These are phyloP conservation scores for Zaprionus camerounensis DNA, from an alignment of 1,140 invertebrate genomes.

Conservation along the genomic window DNA sequence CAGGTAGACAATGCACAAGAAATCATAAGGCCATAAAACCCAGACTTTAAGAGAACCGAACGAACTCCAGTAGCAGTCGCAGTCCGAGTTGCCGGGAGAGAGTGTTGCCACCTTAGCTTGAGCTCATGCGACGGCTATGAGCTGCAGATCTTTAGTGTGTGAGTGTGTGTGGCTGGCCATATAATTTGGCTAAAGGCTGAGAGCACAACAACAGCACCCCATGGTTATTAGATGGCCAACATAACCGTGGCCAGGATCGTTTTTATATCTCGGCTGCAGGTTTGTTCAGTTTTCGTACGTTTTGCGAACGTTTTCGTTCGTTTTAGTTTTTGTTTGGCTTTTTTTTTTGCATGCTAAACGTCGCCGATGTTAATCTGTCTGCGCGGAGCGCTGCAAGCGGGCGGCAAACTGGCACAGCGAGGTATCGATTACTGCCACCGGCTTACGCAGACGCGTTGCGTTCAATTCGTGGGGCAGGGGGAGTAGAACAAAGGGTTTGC, in stretches of 20 bases:
- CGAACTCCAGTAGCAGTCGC: constrained; percentile 22
- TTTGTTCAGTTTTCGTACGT: constrained; percentile 2
- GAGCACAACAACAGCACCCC: constrained; percentile 48
- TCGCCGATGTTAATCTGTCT: constrained; percentile 78
- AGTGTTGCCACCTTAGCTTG: constrained; percentile 39
- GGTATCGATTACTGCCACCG: constrained; percentile 82
- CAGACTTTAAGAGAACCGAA: constrained; percentile 11
- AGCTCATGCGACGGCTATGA: constrained; percentile 17
- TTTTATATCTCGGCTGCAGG: constrained; percentile 8
- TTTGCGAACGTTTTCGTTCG: constrained; percentile 1
- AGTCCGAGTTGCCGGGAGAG: neutral
- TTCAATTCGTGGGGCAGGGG: neutral
- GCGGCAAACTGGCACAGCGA: constrained; percentile 44
- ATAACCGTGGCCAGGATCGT: constrained; percentile 54
- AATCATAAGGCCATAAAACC: constrained; percentile 33
- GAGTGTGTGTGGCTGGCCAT: constrained; percentile 53
- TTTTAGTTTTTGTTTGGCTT: constrained; percentile 20
- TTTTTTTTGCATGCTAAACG: constrained; percentile 70
- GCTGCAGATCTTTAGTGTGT: constrained; percentile 37
- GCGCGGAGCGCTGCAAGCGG: constrained; percentile 50
- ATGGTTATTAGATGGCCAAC: constrained; percentile 81
- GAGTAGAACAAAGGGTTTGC: constrained; percentile 32
- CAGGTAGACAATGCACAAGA: constrained; percentile 4
- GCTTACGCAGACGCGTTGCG: constrained; percentile 66
- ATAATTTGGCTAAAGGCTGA: constrained; percentile 79